Percentiles rank a stretch among this genome's conserved stretches.
These are phyloP conservation scores for Epinephelus coioides DNA, from an alignment of 2,797 vertebrate species.

Conservation along the genomic window DNA sequence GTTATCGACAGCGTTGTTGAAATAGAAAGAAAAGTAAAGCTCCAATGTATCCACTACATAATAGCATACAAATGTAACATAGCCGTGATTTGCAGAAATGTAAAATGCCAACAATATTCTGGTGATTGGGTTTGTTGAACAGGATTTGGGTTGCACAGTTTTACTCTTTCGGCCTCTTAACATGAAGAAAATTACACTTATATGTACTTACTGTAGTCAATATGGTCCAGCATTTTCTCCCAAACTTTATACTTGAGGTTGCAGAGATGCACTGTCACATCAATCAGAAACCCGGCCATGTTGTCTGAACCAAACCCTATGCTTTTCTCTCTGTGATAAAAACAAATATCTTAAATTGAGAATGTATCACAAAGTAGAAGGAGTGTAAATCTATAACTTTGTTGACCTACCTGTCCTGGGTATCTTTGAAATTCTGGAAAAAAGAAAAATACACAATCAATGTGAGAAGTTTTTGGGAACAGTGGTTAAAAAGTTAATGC, in stretches of 20 bases:
- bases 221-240: constrained; percentile 79
- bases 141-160: not conserved
- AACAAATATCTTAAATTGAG: constrained; percentile 6
- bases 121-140: not conserved
- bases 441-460: constrained; percentile 19
- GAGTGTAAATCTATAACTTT: not conserved
- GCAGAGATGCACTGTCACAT: constrained; percentile 79
- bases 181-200: not conserved
- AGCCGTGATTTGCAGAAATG: too few species aligned
- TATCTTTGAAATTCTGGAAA: constrained; percentile 82
- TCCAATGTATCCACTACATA: too few species aligned
- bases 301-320: constrained; percentile 50
- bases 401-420: constrained; percentile 75
- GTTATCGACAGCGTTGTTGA: too few species aligned
- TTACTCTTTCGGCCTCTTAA: not conserved
- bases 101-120: too few species aligned
- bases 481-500: not conserved
- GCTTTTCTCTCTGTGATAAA: constrained; percentile 67
- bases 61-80: too few species aligned
- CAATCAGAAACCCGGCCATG: constrained; percentile 76
- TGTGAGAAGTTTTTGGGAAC: not conserved
- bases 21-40: too few species aligned
- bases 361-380: constrained; percentile 2
- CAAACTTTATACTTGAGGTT: constrained; percentile 85
- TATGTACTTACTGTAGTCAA: constrained; percentile 81